Percentiles rank a stretch among this genome's conserved stretches.
These are phyloP conservation scores for Neopipo cinnamomea DNA, from an alignment of 2,113 vertebrate genomes.

Conservation along the genomic window DNA sequence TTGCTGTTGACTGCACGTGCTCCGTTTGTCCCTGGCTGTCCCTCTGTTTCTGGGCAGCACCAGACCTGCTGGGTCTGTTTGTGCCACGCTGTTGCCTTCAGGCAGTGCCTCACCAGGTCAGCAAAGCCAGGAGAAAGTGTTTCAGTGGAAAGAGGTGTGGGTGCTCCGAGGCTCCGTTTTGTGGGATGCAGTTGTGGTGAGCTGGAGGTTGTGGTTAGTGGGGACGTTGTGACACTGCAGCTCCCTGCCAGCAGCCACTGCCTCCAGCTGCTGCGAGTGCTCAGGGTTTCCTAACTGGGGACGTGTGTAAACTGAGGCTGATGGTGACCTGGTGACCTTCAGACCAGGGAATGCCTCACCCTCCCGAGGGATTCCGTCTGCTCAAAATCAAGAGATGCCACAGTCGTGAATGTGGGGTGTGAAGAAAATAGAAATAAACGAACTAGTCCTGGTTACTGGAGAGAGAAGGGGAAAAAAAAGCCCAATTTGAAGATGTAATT, in stretches of 20 bases:
- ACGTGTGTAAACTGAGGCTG: background rate
- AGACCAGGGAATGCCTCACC: background rate
- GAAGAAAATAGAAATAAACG: background rate
- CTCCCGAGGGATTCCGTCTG: background rate
- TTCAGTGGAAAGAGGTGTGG: background rate
- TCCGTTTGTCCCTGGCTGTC: background rate
- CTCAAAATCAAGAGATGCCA: background rate
- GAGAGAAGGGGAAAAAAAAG: background rate
- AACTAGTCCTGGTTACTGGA: background rate
- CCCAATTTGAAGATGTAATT: background rate
- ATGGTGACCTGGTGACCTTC: background rate
- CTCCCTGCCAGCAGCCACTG: background rate
- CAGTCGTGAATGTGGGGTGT: background rate
- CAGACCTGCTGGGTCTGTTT: background rate
- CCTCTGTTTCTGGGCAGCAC: background rate
- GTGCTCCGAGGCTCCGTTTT: background rate
- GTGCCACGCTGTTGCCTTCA: background rate
- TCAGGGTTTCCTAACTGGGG: background rate
- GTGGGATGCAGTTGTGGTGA: background rate
- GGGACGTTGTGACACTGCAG: background rate
- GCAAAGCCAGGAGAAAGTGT: background rate
- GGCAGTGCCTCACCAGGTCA: background rate
- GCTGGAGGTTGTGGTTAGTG: background rate
- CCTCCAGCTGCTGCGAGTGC: background rate
- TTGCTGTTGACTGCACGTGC: accelerated